Percentiles rank a stretch among this genome's conserved stretches.
Evolutionary conservation across 2,113 vertebrate species (phyloP).

Genomic region (Pogonocichla stellata): DNA sequence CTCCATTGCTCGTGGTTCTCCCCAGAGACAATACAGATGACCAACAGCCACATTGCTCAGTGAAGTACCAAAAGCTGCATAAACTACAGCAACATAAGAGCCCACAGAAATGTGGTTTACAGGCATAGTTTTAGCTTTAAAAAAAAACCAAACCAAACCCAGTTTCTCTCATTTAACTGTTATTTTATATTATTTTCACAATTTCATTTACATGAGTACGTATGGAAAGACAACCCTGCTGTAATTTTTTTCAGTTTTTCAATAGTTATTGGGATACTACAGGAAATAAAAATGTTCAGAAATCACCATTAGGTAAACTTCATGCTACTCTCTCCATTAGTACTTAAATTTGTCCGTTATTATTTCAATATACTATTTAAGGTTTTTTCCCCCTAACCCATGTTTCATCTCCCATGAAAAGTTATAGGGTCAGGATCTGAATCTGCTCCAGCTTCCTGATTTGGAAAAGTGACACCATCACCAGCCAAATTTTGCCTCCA

Average conservation of each 20-base stretch:
- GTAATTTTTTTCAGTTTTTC: background rate
- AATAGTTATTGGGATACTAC: background rate
- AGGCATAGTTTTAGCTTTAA: background rate
- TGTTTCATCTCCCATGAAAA: background rate
- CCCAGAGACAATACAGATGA: background rate
- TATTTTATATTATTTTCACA: background rate
- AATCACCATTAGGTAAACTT: background rate
- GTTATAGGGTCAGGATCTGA: background rate
- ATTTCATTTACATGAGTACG: background rate
- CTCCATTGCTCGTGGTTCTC: background rate
- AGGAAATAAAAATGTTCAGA: background rate
- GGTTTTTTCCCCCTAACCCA: background rate
- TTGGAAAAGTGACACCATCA: background rate
- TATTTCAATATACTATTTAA: background rate
- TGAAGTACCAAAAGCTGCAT: background rate
- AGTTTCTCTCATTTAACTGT: background rate
- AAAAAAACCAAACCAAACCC: rapidly evolving
- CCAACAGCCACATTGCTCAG: background rate
- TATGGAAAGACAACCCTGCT: background rate
- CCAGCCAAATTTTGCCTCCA: background rate
- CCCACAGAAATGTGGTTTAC: background rate
- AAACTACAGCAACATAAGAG: background rate
- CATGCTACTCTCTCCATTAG: background rate
- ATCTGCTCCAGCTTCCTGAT: background rate
- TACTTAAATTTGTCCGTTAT: background rate